Evolutionary conservation across 1,140 invertebrate genomes (phyloP).

Genomic region (Lepidurus couesii): DNA sequence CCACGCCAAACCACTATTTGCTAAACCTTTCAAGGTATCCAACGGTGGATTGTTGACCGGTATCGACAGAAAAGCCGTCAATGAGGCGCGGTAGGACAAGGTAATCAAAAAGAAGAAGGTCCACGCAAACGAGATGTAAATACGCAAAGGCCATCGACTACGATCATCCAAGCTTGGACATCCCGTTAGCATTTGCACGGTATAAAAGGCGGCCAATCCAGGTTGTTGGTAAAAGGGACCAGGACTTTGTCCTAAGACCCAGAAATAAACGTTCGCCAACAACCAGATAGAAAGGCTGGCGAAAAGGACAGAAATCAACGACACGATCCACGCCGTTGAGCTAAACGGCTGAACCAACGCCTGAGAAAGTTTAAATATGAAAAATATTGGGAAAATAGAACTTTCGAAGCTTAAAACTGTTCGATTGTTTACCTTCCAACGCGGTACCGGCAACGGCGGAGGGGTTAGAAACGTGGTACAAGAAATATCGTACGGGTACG

Average conservation of each 20-base stretch:
- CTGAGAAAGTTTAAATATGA: conserved; percentile 27
- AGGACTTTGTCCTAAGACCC: not conserved
- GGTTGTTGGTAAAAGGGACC: conserved; percentile 14
- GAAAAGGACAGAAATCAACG: conserved; percentile 19
- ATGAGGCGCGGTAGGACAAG: conserved; percentile 23
- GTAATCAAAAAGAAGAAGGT: conserved; percentile 28
- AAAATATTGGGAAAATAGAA: conserved; percentile 36
- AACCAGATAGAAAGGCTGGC: conserved; percentile 25
- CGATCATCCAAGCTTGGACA: conserved; percentile 4
- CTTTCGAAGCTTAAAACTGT: conserved; percentile 36
- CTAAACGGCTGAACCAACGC: conserved; percentile 29
- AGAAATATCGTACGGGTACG: conserved; percentile 28
- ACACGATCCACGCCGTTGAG: conserved; percentile 13
- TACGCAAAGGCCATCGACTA: conserved; percentile 27
- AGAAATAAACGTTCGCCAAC: conserved; percentile 1
- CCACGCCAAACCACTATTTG: conserved; percentile 27
- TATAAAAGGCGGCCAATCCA: conserved; percentile 27
- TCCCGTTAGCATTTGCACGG: conserved; percentile 26
- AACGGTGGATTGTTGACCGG: conserved; percentile 34
- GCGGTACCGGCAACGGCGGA: conserved; percentile 24
- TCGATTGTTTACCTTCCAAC: conserved; percentile 37
- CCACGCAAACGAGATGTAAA: conserved; percentile 32
- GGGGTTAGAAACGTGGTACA: conserved; percentile 31
- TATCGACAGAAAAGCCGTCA: conserved; percentile 22
- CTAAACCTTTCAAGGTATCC: conserved; percentile 32